These are phyloP conservation scores for Lasioglossum albipes DNA, from an alignment of 1,140 invertebrate genomes.

Conservation along the genomic window DNA sequence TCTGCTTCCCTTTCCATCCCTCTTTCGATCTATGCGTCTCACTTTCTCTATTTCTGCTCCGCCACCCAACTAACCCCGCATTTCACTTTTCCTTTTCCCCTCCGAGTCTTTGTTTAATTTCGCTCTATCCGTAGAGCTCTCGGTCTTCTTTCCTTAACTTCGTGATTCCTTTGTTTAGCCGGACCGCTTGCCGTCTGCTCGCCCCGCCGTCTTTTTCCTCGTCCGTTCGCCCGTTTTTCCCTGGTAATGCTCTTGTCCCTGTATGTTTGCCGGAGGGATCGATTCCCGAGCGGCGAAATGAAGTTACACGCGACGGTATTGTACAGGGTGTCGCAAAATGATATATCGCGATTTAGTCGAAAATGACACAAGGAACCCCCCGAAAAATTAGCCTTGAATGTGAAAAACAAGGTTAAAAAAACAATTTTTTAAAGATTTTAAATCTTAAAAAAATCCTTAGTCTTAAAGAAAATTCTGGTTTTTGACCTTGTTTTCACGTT, in stretches of 20 bases:
- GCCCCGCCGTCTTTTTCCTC: slow-evolving; percentile 10
- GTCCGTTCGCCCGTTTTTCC: not conserved
- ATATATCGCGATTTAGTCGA: no score
- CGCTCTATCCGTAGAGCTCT: slow-evolving; percentile 19
- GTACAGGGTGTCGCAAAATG: not conserved
- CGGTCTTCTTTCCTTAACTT: slow-evolving; percentile 29
- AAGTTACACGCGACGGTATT: not conserved
- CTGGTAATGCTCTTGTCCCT: not conserved
- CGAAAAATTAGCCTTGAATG: no score
- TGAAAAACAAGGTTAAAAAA: no score
- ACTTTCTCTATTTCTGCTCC: no score
- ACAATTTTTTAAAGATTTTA: no score
- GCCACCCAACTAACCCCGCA: no score
- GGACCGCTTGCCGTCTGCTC: not conserved
- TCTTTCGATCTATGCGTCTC: no score
- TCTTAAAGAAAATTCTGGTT: no score
- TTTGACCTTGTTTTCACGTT: no score
- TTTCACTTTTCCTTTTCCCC: no score
- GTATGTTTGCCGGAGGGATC: not conserved
- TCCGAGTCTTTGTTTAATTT: slow-evolving; percentile 21
- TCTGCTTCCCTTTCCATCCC: not conserved
- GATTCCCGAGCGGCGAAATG: not conserved
- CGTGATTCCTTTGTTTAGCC: slow-evolving; percentile 28
- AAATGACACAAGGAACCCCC: no score
- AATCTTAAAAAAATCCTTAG: no score